Base-by-base conservation (phyloP, 2,888 invertebrate genomes). In the Ectropis crepuscularia region DNA sequence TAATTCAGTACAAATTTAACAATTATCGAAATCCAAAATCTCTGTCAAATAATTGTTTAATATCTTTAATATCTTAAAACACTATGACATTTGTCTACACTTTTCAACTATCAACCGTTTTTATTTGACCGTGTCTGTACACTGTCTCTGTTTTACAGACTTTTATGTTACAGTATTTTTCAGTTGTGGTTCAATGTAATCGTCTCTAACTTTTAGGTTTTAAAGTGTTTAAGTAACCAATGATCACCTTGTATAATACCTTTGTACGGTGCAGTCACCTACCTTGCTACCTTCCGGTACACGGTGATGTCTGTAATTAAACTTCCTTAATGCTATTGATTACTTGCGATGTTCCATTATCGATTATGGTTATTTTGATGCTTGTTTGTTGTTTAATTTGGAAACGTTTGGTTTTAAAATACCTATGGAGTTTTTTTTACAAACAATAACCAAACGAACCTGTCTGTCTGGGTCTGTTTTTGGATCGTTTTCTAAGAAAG, bases 261-360 rank as follows among this genome's bases (percentile, higher is more conserved):
- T 41, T 11, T 49, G n/a, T 8, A 39, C 37, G 5, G 46, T 50
- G 55, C 11, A 46, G 11, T 46, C 12, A 63, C 57, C 62, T 51
- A 65, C 64, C 64, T 53, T 61, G 58, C 57, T 59, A 63, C 60
- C 69, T 74, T 72, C 72, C 71, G 74, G 71, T 72, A 70, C 69
- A 70, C 59, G 70, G 61, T 46, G 63, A 47, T 53, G 28, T n/a
- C 54, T 61, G 67, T 72, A 68, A 74, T 76, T 71, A 70, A 72
- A 72, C 76, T 78, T 76, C 76, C 78, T 71, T 68, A 66, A 72
- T 72, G 65, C 69, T 73, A 71, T 73, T 71, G 72, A 73, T 69
- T 68, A 69, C 68, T 73, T 74, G 76, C 69, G 71, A 72, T 67
- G 71, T 71, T 65, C 73, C 74, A 78, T 77, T 77, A 76, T 73